Conservation (phyloP, 2,113 vertebrate species). For the Thalassoma bifasciatum region DNA sequence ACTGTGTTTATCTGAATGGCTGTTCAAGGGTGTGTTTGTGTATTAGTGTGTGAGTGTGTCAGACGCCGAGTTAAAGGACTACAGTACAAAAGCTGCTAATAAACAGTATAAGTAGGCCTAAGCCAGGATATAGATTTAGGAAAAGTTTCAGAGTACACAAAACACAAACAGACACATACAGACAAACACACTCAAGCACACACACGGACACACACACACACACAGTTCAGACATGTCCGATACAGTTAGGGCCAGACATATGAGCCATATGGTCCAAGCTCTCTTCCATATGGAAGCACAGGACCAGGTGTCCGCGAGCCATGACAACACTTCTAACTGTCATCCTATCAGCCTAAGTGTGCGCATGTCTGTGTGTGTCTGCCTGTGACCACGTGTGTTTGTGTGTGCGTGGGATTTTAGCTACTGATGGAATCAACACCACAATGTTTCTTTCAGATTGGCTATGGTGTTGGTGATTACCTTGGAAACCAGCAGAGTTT, state of each 20-base stretch:
- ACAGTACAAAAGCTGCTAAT: slow-evolving; percentile 50
- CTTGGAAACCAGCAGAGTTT: slow-evolving; percentile 33
- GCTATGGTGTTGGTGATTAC: slow-evolving; percentile 16
- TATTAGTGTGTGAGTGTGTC: not conserved
- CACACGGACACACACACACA: not conserved
- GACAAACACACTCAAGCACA: too few species aligned
- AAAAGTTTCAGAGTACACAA: slow-evolving; percentile 7
- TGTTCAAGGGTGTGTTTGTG: too few species aligned
- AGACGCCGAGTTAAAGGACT: slow-evolving; percentile 38
- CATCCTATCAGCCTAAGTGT: slow-evolving; percentile 31
- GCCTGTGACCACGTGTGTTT: slow-evolving; percentile 15
- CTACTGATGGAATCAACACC: slow-evolving; percentile 8
- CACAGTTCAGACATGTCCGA: slow-evolving; percentile 16
- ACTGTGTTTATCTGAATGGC: not conserved
- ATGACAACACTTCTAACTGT: slow-evolving; percentile 55
- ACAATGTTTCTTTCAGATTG: slow-evolving; percentile 25
- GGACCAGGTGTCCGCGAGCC: slow-evolving; percentile 53
- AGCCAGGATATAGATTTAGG: slow-evolving; percentile 59
- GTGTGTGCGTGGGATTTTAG: slow-evolving; percentile 5
- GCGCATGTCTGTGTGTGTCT: slow-evolving; percentile 16
- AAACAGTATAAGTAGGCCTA: slow-evolving; percentile 49
- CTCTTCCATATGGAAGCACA: slow-evolving; percentile 55
- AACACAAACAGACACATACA: too few species aligned
- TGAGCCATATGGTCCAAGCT: slow-evolving; percentile 64
- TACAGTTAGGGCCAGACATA: slow-evolving; percentile 35